Conservation (phyloP, 2,113 vertebrate species). For the Rostratula benghalensis region DNA sequence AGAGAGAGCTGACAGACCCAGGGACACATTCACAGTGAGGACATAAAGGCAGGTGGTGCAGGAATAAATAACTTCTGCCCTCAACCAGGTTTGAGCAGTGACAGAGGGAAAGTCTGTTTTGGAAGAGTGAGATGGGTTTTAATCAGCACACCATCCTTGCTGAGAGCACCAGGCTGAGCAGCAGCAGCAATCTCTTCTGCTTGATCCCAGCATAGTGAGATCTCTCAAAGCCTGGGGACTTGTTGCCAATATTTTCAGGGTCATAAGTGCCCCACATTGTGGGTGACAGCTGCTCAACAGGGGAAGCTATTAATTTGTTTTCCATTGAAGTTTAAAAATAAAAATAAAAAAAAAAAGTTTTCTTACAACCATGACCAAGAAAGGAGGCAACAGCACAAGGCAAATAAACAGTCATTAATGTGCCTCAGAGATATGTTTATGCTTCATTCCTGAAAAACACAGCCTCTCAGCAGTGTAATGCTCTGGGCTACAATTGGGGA, state of each 20-base stretch:
- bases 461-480: accelerated
- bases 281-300: not conserved
- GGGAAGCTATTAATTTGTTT: slow-evolving; percentile 25
- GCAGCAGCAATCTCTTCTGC: not conserved
- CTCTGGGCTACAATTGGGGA: not conserved
- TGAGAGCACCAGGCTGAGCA: not conserved
- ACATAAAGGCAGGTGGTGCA: not conserved
- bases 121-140: not conserved
- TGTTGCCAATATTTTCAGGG: not conserved
- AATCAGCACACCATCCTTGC: not conserved
- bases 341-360: not conserved
- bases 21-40: not conserved
- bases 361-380: slow-evolving; percentile 15
- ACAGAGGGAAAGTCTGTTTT: not conserved
- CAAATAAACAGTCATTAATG: slow-evolving; percentile 39
- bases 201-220: not conserved
- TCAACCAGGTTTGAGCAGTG: too few species aligned
- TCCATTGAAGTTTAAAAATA: not conserved
- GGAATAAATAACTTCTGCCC: not conserved
- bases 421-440: slow-evolving; percentile 38
- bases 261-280: not conserved
- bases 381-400: not conserved
- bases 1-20: not conserved
- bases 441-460: not conserved
- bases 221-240: not conserved